phyloP scores from a whole-genome alignment of 2,797 vertebrate species.

The Chaetophractus vellerosus region DNA sequence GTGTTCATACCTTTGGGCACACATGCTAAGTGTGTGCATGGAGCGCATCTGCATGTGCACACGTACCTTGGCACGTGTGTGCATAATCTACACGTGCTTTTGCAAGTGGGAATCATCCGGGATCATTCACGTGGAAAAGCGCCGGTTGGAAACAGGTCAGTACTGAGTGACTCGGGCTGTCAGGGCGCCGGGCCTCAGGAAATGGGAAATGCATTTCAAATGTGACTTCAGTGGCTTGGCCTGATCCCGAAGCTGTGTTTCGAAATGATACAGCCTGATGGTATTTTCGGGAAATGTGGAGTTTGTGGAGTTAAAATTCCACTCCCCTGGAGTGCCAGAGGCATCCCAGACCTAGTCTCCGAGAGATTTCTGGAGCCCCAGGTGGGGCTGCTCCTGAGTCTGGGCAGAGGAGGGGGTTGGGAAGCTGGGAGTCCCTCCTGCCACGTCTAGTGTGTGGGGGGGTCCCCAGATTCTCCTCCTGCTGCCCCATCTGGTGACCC shows the following conservation, averaged over 20 bases:
- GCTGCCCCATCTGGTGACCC: not conserved
- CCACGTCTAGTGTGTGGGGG: not conserved
- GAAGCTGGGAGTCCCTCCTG: not conserved
- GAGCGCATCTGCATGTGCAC: not conserved
- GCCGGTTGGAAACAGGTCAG: conserved; percentile 74
- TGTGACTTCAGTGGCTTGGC: not conserved
- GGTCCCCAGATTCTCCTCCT: not conserved
- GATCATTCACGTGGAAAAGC: conserved; percentile 21
- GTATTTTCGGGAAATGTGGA: not conserved
- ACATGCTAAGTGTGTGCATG: not conserved
- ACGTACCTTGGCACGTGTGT: not conserved
- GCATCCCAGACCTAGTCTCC: not conserved
- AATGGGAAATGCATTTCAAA: conserved; percentile 67
- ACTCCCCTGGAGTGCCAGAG: not conserved
- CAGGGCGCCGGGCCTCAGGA: conserved; percentile 65
- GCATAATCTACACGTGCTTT: not conserved
- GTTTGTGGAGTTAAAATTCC: not conserved
- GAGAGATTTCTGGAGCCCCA: not conserved
- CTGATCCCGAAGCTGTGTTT: not conserved
- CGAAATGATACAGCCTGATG: conserved; percentile 11
- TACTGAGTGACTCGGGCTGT: conserved; percentile 45
- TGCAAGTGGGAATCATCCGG: conserved; percentile 10
- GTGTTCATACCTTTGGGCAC: not conserved
- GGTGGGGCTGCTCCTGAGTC: not conserved
- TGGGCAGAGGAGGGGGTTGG: not conserved